Conservation (phyloP, 2,113 vertebrate genomes). For the Xenus cinereus region DNA sequence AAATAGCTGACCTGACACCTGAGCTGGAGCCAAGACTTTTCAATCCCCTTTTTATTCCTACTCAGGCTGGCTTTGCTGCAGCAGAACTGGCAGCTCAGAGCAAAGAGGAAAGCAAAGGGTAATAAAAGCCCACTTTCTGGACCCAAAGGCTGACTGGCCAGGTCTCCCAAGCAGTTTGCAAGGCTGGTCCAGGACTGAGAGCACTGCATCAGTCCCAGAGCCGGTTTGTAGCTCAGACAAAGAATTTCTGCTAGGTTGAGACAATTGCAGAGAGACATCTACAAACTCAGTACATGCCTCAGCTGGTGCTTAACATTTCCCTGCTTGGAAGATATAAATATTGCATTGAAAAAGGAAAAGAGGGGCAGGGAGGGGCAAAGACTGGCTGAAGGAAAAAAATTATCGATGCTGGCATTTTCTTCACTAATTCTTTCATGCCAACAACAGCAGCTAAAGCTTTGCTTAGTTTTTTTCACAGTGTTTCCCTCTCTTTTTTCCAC, state of each 20-base stretch:
- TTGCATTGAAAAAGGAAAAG: not conserved
- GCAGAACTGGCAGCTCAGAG: not conserved
- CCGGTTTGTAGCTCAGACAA: not conserved
- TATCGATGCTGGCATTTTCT: not conserved
- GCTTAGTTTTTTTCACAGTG: not conserved
- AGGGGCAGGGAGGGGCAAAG: fast-evolving
- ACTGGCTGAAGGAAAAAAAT: not conserved
- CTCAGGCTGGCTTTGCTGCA: not conserved
- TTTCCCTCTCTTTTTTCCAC: not conserved
- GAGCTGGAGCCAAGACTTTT: not conserved
- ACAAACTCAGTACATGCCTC: not conserved
- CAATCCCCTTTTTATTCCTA: not conserved
- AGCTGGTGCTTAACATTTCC: not conserved
- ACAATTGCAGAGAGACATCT: not conserved
- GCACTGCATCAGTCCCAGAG: not conserved
- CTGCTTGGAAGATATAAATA: not conserved
- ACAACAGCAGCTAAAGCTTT: not conserved
- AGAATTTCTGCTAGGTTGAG: not conserved
- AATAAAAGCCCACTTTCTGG: not conserved
- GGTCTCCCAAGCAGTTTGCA: not conserved
- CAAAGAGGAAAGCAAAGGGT: not conserved
- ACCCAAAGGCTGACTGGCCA: not conserved
- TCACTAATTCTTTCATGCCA: not conserved
- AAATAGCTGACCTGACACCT: not conserved
- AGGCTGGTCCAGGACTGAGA: not conserved